Evolutionary conservation across 2,888 invertebrate species (phyloP).

Genomic region (Macaria liturata): DNA sequence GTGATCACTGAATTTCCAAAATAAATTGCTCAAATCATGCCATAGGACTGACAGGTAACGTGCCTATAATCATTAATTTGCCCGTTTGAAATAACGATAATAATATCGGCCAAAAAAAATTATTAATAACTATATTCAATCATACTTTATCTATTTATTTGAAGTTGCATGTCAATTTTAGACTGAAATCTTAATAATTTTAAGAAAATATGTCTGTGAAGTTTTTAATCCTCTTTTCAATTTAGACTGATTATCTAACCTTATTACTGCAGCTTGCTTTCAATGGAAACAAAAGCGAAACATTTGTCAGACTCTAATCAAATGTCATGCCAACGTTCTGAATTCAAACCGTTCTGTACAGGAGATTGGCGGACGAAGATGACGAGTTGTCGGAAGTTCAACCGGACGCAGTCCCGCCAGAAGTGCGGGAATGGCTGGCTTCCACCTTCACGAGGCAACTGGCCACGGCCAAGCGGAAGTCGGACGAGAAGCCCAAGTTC

Average conservation of each 20-base stretch:
- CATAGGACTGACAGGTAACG: too few species aligned
- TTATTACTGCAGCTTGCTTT: constrained; percentile 44
- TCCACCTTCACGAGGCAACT: constrained; percentile 97
- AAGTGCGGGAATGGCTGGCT: constrained; percentile 98
- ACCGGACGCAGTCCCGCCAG: constrained; percentile 97
- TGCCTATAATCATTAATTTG: too few species aligned
- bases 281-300: constrained; percentile 33
- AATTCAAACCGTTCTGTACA: constrained; percentile 60
- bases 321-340: constrained; percentile 12
- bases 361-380: constrained; percentile 94
- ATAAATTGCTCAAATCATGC: too few species aligned
- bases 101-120: too few species aligned
- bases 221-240: too few species aligned
- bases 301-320: constrained; percentile 11
- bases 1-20: background rate
- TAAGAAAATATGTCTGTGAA: too few species aligned
- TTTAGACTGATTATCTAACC: background rate
- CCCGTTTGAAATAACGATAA: too few species aligned
- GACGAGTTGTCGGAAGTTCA: constrained; percentile 98
- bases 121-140: too few species aligned
- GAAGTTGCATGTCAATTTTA: too few species aligned
- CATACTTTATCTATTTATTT: too few species aligned
- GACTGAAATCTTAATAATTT: too few species aligned
- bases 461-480: constrained; percentile 89
- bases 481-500: constrained; percentile 94